Conservation (phyloP, 2,888 invertebrate species). For the Stenolophus ochropezus region DNA sequence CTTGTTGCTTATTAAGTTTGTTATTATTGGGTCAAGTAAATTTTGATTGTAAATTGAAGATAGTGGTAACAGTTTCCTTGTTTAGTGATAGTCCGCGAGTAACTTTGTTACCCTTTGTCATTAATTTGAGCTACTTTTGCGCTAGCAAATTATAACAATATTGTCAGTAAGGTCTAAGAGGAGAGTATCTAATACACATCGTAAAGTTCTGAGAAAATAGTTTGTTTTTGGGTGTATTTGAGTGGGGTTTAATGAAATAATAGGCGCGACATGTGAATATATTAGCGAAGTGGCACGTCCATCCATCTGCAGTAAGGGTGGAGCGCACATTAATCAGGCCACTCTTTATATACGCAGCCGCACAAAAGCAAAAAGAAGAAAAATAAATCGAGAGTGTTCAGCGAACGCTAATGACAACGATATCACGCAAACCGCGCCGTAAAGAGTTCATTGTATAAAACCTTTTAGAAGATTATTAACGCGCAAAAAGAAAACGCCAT, state of each 20-base stretch:
- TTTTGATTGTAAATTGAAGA: no score
- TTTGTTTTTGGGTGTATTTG: no score
- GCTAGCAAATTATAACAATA: no score
- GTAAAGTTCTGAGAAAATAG: no score
- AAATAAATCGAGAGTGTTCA: slow-evolving; percentile 46
- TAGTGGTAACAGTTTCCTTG: no score
- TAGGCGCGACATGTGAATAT: slow-evolving; percentile 19
- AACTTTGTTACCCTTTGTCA: no score
- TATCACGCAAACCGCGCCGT: slow-evolving; percentile 41
- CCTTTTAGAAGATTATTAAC: slow-evolving; percentile 27
- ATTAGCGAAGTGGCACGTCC: background rate
- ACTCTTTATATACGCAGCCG: background rate
- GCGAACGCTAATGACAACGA: slow-evolving; percentile 41
- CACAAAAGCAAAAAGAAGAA: slow-evolving; percentile 22
- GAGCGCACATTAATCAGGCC: slow-evolving; percentile 33
- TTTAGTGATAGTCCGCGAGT: no score
- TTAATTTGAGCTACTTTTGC: no score
- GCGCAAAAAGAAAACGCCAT: slow-evolving; percentile 10
- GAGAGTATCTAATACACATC: no score
- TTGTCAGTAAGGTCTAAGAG: no score
- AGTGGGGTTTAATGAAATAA: slow-evolving; percentile 27
- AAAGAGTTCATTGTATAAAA: slow-evolving; percentile 31
- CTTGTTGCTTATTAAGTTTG: no score
- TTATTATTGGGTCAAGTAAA: no score
- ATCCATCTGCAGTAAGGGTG: slow-evolving; percentile 35